A percentile compares a stretch with the other conserved stretches of the same genome.
Conservation (phyloP, 2,113 vertebrate species). For the Dunckerocampus dactyliophorus region DNA sequence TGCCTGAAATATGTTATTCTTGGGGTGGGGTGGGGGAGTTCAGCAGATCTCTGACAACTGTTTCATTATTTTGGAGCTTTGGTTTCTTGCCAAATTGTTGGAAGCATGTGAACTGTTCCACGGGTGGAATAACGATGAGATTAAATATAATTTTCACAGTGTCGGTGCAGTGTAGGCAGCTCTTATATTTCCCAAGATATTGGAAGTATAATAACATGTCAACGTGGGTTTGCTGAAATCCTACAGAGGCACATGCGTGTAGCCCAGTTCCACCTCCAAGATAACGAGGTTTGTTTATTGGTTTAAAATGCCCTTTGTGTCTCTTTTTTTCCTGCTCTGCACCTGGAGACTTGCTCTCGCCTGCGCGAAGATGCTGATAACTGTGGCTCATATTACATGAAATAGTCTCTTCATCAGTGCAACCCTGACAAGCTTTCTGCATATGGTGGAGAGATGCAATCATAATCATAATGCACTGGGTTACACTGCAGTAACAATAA, state of each 20-base stretch:
- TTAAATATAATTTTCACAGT: background rate
- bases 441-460: background rate
- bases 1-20: background rate
- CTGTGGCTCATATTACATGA: background rate
- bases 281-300: background rate
- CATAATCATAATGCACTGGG: background rate
- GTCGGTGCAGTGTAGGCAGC: background rate
- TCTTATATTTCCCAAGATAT: constrained; percentile 11
- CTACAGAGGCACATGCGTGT: background rate
- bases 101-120: background rate
- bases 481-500: background rate
- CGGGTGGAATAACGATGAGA: background rate
- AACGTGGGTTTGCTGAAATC: background rate
- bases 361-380: background rate
- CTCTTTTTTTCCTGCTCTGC: background rate
- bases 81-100: background rate
- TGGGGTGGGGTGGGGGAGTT: background rate
- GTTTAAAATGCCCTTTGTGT: background rate
- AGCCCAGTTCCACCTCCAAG: background rate
- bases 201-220: background rate
- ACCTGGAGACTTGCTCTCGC: background rate
- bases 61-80: constrained; percentile 3
- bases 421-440: background rate
- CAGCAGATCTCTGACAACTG: background rate
- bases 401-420: background rate